Percentiles rank a stretch among this genome's conserved stretches.
These are phyloP conservation scores for Conus ventricosus DNA, from an alignment of 1,140 invertebrate genomes.

Conservation along the genomic window DNA sequence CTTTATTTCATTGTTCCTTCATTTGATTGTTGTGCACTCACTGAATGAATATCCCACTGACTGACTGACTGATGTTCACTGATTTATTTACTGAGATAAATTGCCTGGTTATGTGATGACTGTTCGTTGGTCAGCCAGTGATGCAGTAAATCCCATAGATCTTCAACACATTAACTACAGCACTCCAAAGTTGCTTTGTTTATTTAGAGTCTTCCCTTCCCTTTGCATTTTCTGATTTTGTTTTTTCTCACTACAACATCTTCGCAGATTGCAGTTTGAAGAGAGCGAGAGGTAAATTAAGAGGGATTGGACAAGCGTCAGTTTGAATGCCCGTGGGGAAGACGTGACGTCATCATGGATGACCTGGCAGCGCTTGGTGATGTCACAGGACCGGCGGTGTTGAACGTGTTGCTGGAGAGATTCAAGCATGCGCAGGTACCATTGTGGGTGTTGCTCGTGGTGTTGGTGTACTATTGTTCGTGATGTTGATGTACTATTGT, in stretches of 20 bases:
- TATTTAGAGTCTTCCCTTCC: background rate
- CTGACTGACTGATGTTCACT: too few species aligned
- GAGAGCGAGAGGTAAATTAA: background rate
- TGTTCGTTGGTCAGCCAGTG: too few species aligned
- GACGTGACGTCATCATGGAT: conserved; percentile 18
- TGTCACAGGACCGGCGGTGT: conserved; percentile 1
- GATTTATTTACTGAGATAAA: too few species aligned
- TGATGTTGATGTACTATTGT: too few species aligned
- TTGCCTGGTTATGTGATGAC: too few species aligned
- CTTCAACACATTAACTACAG: too few species aligned
- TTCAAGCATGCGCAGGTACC: background rate
- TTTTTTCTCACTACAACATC: background rate
- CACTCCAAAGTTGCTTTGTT: background rate
- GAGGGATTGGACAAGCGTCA: too few species aligned
- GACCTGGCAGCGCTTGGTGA: background rate
- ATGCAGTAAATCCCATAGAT: too few species aligned
- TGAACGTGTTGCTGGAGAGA: background rate
- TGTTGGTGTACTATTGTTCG: background rate
- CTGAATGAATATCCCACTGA: too few species aligned
- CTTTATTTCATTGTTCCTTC: too few species aligned
- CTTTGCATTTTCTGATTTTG: background rate
- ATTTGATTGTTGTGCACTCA: too few species aligned
- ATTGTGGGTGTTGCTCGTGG: background rate
- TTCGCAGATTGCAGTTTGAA: background rate
- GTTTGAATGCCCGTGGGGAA: background rate